These are phyloP conservation scores for Tupaia chinensis DNA, from an alignment of 2,113 vertebrate genomes.

Conservation along the genomic window DNA sequence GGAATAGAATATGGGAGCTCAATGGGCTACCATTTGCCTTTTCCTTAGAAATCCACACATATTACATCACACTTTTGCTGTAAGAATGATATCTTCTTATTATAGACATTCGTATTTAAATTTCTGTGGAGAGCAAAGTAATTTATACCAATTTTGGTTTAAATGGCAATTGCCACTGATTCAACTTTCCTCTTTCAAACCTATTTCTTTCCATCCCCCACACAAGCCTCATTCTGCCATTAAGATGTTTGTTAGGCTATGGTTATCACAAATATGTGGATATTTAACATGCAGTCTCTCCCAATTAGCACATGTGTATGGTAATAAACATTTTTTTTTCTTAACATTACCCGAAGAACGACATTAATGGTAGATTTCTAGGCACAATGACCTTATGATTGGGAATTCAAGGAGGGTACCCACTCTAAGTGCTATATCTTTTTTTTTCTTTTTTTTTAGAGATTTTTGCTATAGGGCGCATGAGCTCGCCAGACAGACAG, in stretches of 20 bases:
- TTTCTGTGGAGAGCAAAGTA: not conserved
- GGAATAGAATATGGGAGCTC: not conserved
- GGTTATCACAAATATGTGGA: not conserved
- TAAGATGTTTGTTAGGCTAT: not conserved
- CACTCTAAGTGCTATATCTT: not conserved
- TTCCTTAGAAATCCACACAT: not conserved
- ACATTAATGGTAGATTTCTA: not conserved
- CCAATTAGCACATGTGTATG: not conserved
- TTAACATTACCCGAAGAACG: not conserved
- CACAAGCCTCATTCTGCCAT: not conserved
- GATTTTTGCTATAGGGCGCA: no score
- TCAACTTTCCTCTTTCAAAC: conserved; percentile 20
- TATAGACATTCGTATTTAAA: conserved; percentile 32
- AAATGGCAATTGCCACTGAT: not conserved
- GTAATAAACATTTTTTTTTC: not conserved
- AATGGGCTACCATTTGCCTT: not conserved
- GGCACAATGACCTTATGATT: not conserved
- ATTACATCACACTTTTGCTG: not conserved
- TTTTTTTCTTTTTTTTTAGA: not conserved
- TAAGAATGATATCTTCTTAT: not conserved
- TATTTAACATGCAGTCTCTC: not conserved
- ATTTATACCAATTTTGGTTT: not conserved
- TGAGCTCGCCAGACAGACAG: no score
- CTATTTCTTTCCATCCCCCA: not conserved
- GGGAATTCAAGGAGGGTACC: not conserved